Evolutionary conservation across 2,113 vertebrate genomes (phyloP), one percentile per base, ranked within the genome.

Genomic region (Vimba vimba): DNA sequence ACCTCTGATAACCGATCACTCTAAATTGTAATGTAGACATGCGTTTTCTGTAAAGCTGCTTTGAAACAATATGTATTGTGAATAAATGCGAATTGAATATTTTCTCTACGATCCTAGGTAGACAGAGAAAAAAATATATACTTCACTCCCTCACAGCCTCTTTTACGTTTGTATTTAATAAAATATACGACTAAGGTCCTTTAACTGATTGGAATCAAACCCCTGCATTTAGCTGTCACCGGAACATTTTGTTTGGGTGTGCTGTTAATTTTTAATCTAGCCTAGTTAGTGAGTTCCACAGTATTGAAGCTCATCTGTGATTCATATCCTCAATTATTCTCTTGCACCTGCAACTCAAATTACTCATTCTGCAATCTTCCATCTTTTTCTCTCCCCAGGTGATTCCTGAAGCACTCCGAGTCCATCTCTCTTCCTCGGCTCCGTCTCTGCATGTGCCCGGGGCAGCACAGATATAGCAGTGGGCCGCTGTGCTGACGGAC

Each of bases 391-490:
- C 77, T 75, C 71, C 60, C 47, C 87, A 91, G 89, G 89, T 87
- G 43, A 87, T 89, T 93, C 91, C 87, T 92, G 90, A 91, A 86
- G 90, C 88, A 87, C 82, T 90, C 91, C 69, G 86, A 89, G 83
- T 90, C 80, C 74, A 30, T 87, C 86, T 55, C 82, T 62, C 80
- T 90, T 85, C 89, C 79, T 88, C 88, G 17, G 43, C 15, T 64
- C 89, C 87, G 85, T 89, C 87, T 68, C 91, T 92, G 91, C 90
- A 92, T 93, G 92, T 79, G 85, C 90, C 82, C 69, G 78, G 88
- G 88, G 84, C 89, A 86, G 88, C 78, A 73, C 86, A 64, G 80
- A 82, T 90, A 87, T 82, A 79, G 87, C 27, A 84, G 91, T 91
- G 86, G 91, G 91, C 86, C 81, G 36, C 91, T 85, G 86, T 88